phyloP scores from a whole-genome alignment of 2,797 vertebrate species.

The Enteromius viviparus region DNA sequence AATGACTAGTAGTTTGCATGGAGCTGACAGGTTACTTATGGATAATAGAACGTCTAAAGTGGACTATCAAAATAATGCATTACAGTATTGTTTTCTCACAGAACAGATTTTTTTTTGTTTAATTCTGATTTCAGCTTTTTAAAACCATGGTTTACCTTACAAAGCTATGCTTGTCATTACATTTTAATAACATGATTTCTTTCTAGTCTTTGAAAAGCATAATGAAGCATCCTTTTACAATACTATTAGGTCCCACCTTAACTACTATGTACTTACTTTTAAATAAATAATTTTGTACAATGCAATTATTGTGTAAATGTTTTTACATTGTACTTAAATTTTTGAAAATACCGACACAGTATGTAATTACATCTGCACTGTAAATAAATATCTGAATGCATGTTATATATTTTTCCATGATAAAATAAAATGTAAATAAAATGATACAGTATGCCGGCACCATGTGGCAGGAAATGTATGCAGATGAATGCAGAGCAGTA shows the following conservation, averaged over 20 bases:
- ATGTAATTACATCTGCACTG: no score
- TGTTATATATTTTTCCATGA: no score
- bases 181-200: background rate
- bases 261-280: no score
- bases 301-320: no score
- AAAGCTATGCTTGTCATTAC: background rate
- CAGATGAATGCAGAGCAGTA: conserved; percentile 18
- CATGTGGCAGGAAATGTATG: conserved; percentile 19
- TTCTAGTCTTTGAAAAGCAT: background rate
- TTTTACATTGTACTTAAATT: no score
- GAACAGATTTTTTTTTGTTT: background rate
- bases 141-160: background rate
- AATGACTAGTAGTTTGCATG: background rate
- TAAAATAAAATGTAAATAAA: background rate
- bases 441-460: background rate
- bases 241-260: background rate
- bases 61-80: background rate
- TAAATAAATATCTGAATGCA: no score
- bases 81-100: background rate
- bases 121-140: background rate
- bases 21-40: background rate
- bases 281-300: no score
- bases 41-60: background rate
- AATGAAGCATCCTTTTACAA: background rate
- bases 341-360: no score